Conservation (phyloP, 1,140 invertebrate species). For the Saccostrea echinata region DNA sequence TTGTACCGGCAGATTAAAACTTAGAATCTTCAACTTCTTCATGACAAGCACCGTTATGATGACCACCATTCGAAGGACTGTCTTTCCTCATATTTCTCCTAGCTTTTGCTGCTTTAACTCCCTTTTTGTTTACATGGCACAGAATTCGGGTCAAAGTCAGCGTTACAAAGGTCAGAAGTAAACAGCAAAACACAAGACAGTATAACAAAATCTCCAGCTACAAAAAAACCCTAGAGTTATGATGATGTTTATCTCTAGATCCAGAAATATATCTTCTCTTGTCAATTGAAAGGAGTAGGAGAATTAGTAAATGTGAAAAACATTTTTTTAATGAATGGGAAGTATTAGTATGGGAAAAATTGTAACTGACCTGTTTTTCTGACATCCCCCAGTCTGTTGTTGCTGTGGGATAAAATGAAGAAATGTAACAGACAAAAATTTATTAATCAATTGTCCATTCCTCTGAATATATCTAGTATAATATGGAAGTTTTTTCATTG, state of each 20-base stretch:
- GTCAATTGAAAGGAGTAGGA: too few relatives aligned
- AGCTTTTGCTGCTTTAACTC: background rate
- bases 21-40: background rate
- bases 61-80: background rate
- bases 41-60: background rate
- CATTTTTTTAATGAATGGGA: too few relatives aligned
- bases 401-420: background rate
- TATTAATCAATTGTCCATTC: too few relatives aligned
- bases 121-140: slow-evolving; percentile 38
- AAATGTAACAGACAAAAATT: background rate
- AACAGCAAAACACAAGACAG: slow-evolving; percentile 38
- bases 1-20: background rate
- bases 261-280: too few relatives aligned
- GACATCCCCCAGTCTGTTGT: slow-evolving; percentile 40
- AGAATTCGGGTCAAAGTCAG: slow-evolving; percentile 48
- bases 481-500: too few relatives aligned
- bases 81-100: background rate
- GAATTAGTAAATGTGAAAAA: too few relatives aligned
- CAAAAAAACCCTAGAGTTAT: slow-evolving; percentile 37
- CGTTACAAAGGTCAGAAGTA: slow-evolving; percentile 44
- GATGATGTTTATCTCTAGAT: too few relatives aligned
- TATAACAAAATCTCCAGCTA: slow-evolving; percentile 47
- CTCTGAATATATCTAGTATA: too few relatives aligned
- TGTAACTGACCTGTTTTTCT: slow-evolving; percentile 42
- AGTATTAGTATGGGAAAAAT: too few relatives aligned